Evolutionary conservation across 2,888 invertebrate genomes (phyloP).

Genomic region (Caenorhabditis sp.): DNA sequence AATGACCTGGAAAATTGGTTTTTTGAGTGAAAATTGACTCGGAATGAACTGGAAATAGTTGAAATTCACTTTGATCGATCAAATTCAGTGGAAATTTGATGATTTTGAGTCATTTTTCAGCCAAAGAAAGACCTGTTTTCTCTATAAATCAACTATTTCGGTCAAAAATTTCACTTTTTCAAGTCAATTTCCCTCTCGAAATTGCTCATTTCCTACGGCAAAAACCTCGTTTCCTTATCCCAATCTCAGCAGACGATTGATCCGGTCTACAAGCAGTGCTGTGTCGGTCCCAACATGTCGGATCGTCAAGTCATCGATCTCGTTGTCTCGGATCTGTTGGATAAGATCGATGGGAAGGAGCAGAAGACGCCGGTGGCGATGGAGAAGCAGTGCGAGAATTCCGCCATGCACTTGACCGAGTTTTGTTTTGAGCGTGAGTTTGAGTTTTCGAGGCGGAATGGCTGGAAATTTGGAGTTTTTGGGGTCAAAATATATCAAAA

Average conservation of each 20-base stretch:
- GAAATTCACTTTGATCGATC: too few species aligned
- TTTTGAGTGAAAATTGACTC: background rate
- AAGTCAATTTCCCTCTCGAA: too few species aligned
- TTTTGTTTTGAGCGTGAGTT: slow-evolving; percentile 59
- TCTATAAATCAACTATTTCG: too few species aligned
- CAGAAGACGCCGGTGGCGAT: background rate
- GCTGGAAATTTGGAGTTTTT: too few species aligned
- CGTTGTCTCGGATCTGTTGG: background rate
- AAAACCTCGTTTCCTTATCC: background rate
- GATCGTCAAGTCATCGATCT: slow-evolving; percentile 18
- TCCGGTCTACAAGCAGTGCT: slow-evolving; percentile 39
- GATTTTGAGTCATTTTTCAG: too few species aligned
- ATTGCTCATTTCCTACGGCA: too few species aligned
- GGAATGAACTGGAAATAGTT: too few species aligned
- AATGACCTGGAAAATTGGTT: background rate
- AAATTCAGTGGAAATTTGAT: too few species aligned
- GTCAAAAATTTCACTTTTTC: too few species aligned
- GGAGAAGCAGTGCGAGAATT: slow-evolving; percentile 26
- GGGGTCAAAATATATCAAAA: too few species aligned
- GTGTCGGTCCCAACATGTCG: slow-evolving; percentile 37
- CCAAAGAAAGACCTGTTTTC: too few species aligned
- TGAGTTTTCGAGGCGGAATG: too few species aligned
- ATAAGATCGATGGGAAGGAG: slow-evolving; percentile 23
- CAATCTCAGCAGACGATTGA: slow-evolving; percentile 25
- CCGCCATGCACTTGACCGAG: slow-evolving; percentile 15